Evolutionary conservation across 2,797 vertebrate genomes (phyloP).

Genomic region (Dryobates pubescens): DNA sequence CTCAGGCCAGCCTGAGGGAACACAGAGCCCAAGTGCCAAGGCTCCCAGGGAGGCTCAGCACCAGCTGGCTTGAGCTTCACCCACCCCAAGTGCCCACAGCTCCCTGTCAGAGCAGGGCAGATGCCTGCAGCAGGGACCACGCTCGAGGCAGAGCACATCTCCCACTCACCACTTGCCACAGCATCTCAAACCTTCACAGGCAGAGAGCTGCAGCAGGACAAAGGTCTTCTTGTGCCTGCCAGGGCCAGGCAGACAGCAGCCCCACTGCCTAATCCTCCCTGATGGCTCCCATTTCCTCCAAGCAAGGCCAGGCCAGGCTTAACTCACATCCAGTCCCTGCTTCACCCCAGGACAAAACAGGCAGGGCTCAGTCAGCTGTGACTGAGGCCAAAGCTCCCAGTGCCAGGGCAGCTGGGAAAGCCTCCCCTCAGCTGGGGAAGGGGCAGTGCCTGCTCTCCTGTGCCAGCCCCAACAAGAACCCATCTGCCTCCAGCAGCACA

Average conservation of each 20-base stretch:
- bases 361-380: neutral
- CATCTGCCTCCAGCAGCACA: neutral
- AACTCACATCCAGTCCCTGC: neutral
- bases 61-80: neutral
- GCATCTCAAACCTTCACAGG: neutral
- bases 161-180: neutral
- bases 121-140: neutral
- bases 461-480: neutral
- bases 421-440: neutral
- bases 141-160: accelerated
- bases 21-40: accelerated
- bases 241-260: neutral
- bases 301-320: neutral
- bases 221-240: neutral
- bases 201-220: neutral
- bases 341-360: neutral
- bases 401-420: neutral
- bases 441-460: neutral
- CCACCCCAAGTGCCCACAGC: neutral
- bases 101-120: neutral
- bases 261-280: neutral
- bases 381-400: neutral
- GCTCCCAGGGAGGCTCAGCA: neutral
- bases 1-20: neutral
- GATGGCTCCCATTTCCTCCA: neutral